Base-by-base conservation (phyloP, 1,140 invertebrate genomes). In the Dreissena polymorpha region DNA sequence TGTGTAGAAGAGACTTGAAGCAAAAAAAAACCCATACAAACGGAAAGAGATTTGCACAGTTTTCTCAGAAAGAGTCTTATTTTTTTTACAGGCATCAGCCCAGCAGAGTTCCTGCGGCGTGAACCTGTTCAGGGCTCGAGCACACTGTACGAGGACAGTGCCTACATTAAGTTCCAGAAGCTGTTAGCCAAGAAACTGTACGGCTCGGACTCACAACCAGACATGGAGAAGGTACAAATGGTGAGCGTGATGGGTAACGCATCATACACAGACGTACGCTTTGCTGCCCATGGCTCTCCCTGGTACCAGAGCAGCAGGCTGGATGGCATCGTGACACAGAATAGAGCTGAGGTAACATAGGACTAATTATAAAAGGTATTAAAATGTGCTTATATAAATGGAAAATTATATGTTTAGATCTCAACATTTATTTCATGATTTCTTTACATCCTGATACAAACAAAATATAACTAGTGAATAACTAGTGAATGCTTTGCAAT, bases 221-320 rank as follows among this genome's bases (percentile, higher is more conserved):
- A 97, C 81, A 93, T 95, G 60, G 96, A 98, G 84, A 98, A 98
- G 92, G 97, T 99, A 10, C 97, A 99, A 88, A 96, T 99, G 29
- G 98, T 99, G 89, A 98, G 97, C 93, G 97, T 99, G 3, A 85
- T 79, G 75, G 85, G 87, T 27, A 53, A 79, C 18, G 39, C 53
- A 29, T 82, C 76, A 14, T 81, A 82, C 51, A 81, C 89, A 0
- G 98, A 99, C 91, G 95, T 99, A 10, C 94, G 98, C 87, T 99
- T 98, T 92, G 95, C 97, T 0, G 98, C 97, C 12, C 97, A 98
- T 93, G 97, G 97, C 0, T 98, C 98, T 0, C 97, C 98, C 2
- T 99, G 98, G 91, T 98, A 98, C 89, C 98, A 98, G 89, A 96
- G 98, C 0, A 97, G 98, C 0, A 95, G 97, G 93, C 94, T 99